Percentiles rank a stretch among this genome's conserved stretches.
Evolutionary conservation across 2,797 vertebrate genomes (phyloP).

Genomic region (Poeciliopsis presidionis): DNA sequence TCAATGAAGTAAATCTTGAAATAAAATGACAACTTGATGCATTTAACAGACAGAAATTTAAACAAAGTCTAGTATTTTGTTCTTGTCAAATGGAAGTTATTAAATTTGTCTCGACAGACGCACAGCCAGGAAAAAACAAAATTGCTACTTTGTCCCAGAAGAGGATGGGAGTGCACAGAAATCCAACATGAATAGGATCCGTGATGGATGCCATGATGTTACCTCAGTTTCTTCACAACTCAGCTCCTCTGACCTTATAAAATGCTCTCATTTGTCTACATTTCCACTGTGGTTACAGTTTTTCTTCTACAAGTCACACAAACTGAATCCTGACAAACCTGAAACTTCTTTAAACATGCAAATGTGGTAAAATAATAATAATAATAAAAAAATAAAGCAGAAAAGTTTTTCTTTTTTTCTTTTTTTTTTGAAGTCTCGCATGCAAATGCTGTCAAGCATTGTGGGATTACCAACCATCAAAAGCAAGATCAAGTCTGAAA

Average conservation of each 20-base stretch:
- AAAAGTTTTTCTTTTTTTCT: conserved; percentile 44
- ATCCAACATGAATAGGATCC: conserved; percentile 34
- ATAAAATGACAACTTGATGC: neutral
- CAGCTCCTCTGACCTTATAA: conserved; percentile 68
- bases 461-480: conserved; percentile 62
- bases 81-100: conserved; percentile 32
- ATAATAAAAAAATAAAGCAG: neutral
- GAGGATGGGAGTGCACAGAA: conserved; percentile 16
- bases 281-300: conserved; percentile 73
- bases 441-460: conserved; percentile 57
- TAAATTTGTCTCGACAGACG: conserved; percentile 39
- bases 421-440: conserved; percentile 44
- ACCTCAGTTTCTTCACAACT: conserved; percentile 54
- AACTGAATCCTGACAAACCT: conserved; percentile 62
- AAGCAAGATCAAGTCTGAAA: conserved; percentile 60
- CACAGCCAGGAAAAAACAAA: conserved; percentile 61
- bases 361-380: conserved; percentile 35
- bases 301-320: conserved; percentile 68
- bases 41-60: no score
- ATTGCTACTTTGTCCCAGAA: conserved; percentile 2
- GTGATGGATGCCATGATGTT: conserved; percentile 60
- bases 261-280: conserved; percentile 69
- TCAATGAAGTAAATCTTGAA: neutral
- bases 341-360: conserved; percentile 57
- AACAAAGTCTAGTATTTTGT: neutral